Evolutionary conservation across 2,113 vertebrate species (phyloP).

Genomic region (Penelope pileata): DNA sequence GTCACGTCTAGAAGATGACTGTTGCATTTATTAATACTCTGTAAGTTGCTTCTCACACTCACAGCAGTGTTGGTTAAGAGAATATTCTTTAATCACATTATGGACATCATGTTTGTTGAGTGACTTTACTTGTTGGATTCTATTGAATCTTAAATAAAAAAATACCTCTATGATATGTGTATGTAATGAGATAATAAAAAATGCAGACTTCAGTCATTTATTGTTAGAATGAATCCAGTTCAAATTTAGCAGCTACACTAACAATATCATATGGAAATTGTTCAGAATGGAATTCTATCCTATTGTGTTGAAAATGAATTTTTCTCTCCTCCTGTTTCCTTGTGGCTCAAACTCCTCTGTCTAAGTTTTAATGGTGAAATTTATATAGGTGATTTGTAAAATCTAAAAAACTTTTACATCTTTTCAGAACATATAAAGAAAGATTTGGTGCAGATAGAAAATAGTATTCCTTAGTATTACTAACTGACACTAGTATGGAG

Average conservation of each 20-base stretch:
- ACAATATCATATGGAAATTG: neutral
- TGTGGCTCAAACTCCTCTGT: neutral
- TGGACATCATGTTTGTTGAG: neutral
- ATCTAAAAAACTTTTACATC: neutral
- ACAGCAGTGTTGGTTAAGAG: neutral
- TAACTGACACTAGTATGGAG: rapidly evolving
- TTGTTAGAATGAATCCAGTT: neutral
- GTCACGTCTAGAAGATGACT: neutral
- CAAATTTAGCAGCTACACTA: neutral
- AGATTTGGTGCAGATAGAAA: neutral
- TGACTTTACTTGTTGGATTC: neutral
- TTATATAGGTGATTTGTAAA: neutral
- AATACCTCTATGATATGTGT: neutral
- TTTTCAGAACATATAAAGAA: neutral
- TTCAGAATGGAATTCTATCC: neutral
- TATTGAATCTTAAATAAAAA: neutral
- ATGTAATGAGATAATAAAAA: neutral
- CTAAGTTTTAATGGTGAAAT: neutral
- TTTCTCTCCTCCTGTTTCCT: neutral
- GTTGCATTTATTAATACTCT: neutral
- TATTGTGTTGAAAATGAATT: neutral
- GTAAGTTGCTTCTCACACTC: conserved; percentile 48
- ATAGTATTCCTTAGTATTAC: neutral
- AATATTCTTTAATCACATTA: neutral
- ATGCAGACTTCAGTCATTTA: neutral